Percentiles rank a stretch among this genome's conserved stretches.
Evolutionary conservation across 2,888 invertebrate species (phyloP).

Genomic region (Linnaemya vulpina): DNA sequence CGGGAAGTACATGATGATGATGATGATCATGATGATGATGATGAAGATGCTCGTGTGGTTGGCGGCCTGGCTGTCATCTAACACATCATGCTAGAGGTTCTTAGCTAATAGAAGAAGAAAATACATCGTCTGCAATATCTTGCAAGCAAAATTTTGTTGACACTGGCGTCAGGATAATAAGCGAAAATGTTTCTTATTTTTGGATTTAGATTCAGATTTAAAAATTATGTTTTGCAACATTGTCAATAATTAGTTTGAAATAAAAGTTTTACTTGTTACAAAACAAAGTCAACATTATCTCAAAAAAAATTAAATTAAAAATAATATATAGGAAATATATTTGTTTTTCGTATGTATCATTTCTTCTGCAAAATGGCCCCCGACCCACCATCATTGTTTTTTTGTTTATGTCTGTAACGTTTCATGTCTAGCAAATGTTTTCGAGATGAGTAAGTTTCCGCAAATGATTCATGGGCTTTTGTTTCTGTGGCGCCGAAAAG

Average conservation of each 20-base stretch:
- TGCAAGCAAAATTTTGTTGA: slow-evolving; percentile 16
- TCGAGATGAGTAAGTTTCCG: slow-evolving; percentile 52
- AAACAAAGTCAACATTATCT: neutral
- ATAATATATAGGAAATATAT: too few species aligned
- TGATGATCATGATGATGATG: slow-evolving; percentile 19
- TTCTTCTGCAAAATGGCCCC: neutral
- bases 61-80: slow-evolving; percentile 36
- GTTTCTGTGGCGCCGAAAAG: slow-evolving; percentile 52
- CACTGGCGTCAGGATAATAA: slow-evolving; percentile 27
- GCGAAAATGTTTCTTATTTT: neutral
- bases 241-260: neutral
- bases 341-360: neutral
- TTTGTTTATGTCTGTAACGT: slow-evolving; percentile 19
- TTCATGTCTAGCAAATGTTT: slow-evolving; percentile 32
- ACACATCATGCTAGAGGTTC: slow-evolving; percentile 38
- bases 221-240: neutral
- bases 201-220: neutral
- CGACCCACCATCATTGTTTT: neutral
- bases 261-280: neutral
- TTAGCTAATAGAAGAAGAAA: slow-evolving; percentile 27
- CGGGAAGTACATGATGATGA: slow-evolving; percentile 31
- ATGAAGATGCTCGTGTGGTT: neutral
- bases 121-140: slow-evolving; percentile 31
- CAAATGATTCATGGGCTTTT: slow-evolving; percentile 59
- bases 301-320: neutral